Evolutionary conservation across 2,113 vertebrate species (phyloP), one percentile per base, ranked within the genome.

Genomic region (Abramis brama): DNA sequence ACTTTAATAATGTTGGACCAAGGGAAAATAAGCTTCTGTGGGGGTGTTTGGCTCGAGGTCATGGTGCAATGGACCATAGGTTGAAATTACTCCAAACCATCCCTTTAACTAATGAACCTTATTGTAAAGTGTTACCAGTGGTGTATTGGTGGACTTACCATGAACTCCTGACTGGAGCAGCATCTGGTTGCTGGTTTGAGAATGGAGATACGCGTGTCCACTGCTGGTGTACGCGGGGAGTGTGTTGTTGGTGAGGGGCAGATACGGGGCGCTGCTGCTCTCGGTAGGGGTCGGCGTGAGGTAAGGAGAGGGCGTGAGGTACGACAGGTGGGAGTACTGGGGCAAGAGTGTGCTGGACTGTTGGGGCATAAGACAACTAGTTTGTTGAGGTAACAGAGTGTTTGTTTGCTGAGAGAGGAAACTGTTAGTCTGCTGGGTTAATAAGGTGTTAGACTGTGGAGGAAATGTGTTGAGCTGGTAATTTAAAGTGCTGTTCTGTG

Each of bases 271-370:
- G 30, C 91, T 92, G 57, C 93, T 39, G 27, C 94, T 94, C 0
- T 94, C 91, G 0, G 89, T 87, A 5, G 92, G 86, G 0, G 95
- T 93, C 21, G 96, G 94, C 4, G 94, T 90, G 76, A 97, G 93
- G 77, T 86, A 93, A 0, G 94, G 92, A 50, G 94, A 94, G 50
- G 94, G 88, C 74, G 89, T 92, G 5, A 95, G 94, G 85, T 94
- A 92, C 1, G 96, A 86, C 25, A 95, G 86, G 43, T 87, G 90
- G 15, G 95, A 94, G 30, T 93, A 81, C 78, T 93, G 92, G 84
- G 92, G 66, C 52, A 90, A 64, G 2, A 93, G 85, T 30, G 78
- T 59, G 86, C 76, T 64, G n/a, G 82, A 39, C 84, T 91, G 89
- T 45, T 87, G 87, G 21, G 88, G 59, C 47, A 82, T 50, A 1